phyloP scores from a whole-genome alignment of 2,797 vertebrate genomes.

The Phyllotis vaccarum region DNA sequence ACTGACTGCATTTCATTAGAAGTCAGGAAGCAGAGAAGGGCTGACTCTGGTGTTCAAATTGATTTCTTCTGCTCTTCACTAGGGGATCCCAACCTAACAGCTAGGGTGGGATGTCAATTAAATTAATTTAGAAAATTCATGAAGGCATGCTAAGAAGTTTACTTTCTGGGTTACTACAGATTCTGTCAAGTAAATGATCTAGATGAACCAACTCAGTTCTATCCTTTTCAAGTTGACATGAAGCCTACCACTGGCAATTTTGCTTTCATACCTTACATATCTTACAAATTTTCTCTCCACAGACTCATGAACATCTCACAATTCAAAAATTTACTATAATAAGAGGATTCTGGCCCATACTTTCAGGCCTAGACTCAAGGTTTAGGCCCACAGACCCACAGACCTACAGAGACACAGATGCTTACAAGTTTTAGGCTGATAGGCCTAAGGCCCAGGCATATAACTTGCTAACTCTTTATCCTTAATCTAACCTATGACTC shows the following conservation, averaged over 20 bases:
- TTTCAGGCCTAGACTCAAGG: too few species aligned
- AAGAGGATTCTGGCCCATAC: too few species aligned
- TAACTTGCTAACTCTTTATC: too few species aligned
- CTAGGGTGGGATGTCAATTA: too few species aligned
- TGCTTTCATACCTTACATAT: too few species aligned
- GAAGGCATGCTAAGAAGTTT: neutral
- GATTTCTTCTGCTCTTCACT: neutral
- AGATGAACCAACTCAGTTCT: neutral
- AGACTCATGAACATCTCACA: neutral
- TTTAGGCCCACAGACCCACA: too few species aligned
- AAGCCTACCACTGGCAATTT: neutral
- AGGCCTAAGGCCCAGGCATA: too few species aligned
- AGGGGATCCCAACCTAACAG: neutral
- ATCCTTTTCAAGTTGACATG: neutral
- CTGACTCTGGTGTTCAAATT: neutral
- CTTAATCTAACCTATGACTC: too few species aligned
- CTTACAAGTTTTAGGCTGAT: too few species aligned
- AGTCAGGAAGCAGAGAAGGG: neutral
- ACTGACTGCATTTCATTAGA: neutral
- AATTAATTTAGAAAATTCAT: neutral
- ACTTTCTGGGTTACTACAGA: neutral
- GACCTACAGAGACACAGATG: too few species aligned
- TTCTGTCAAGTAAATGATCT: neutral
- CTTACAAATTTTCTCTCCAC: neutral
- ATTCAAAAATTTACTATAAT: too few species aligned